Base-by-base conservation (phyloP, 64 coral and sea anemone species). In the Pocillopora verrucosa region DNA sequence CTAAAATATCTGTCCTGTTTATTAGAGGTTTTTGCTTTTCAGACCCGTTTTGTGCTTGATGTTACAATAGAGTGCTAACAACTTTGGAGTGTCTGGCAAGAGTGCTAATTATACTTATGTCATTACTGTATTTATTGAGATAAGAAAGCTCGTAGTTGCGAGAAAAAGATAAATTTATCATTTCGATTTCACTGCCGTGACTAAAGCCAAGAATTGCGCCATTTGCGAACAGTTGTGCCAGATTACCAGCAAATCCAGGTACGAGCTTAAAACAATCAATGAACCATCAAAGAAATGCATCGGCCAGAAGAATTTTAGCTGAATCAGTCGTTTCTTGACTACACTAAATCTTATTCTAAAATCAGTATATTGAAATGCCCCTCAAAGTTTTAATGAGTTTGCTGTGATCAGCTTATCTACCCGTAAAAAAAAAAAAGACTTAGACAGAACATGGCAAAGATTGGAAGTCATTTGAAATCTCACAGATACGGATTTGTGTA, bases 11-110 rank as follows among this genome's bases (percentile, higher is more conserved):
- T 51, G 20, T 72, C 19, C 41, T 26, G 36, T 85, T 85, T 85
- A 79, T 22, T 4, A 51, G 41, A 51, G 59, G 57, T 60, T 26
- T 9, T 15, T 20, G 41, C 77, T 60, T 79, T 26, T 5, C 13
- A 16, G 3, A 57, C 22, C 41, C 3, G 72, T 36, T 73, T 85
- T 67, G 35, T 65, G 34, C 34, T 85, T 85, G 82, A 70, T 22
- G 69, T 64, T 83, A 83, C 82, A 85, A 85, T 85, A 41, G 22
- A 85, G 82, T 85, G 82, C 37, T 85, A 85, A 85, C 16, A 56
- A 57, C 75, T 56, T 70, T 77, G 4, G 16, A 58, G 82, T 41
- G 38, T 85, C 37, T 16, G 59, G 37, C 9, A 9, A 24, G 57
- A 85, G 82, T 72, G 82, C 24, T 85, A 85, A 85, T 85, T 56